Base-by-base conservation (phyloP, 2,888 invertebrate genomes). In the Troides helena region DNA sequence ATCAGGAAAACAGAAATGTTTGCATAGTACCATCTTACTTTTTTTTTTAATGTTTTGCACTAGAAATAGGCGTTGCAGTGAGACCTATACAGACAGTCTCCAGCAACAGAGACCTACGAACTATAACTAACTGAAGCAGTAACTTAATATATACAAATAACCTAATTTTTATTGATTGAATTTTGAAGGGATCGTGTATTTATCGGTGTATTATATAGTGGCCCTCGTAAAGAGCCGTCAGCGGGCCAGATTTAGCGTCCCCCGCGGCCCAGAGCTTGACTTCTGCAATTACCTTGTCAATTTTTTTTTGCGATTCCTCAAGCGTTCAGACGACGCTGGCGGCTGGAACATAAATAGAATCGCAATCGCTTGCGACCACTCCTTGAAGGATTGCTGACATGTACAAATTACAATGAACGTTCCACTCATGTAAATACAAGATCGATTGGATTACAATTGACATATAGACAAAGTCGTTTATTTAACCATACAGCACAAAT, bases 251-350 rank as follows among this genome's bases (percentile, higher is more conserved):
- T 79, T 78, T 79, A 80, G 75, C 72, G 53, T 57, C 61, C 66
- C 65, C 56, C 61, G 62, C 69, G 68, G 63, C 68, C 74, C 30
- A 30, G 30, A 4, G 73, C 74, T 74, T 77, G 73, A 74, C 75
- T 75, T 71, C 72, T 77, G 77, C 78, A 82, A 82, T 83, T 82
- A 78, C 75, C 73, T 72, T 73, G 77, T 78, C 76, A 78, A 77
- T 79, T 69, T 83, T 50, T 43, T 80, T 82, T 83, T 81, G 76
- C 77, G 70, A 80, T 80, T 74, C 77, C 76, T 60, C 67, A 72
- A 21, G 67, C 50, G 74, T 73, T 72, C 79, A 80, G 74, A 78
- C 75, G 74, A 71, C 74, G 76, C 83, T 80, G 77, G 76, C 81
- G 77, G 82, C 71, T 67, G 71, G 46, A 70, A 75, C 74, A 71